Base-by-base conservation (phyloP, 2,113 vertebrate genomes). In the Zosterops hypoxanthus region DNA sequence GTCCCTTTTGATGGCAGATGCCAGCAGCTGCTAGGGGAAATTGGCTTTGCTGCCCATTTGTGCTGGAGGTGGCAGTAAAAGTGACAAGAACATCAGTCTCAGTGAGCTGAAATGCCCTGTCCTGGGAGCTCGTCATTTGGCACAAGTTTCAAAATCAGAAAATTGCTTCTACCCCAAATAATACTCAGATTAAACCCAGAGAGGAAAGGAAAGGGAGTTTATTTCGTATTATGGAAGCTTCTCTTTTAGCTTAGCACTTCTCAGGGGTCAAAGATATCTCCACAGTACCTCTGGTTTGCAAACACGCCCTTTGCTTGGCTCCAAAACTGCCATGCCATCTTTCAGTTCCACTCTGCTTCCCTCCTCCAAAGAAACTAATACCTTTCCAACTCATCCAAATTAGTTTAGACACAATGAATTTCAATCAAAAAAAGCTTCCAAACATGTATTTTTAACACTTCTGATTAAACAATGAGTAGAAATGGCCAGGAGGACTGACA, bases 61-160 rank as follows among this genome's bases (percentile, higher is more conserved):
- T 56, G 83, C 65, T 90, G 81, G 88, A 93, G 72, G 44, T 86
- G 73, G 72, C 72, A 78, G 56, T 52, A 84, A 78, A 90, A 91
- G 42, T 86, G 88, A 94, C 94, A 95, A 88, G 80, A 90, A 42
- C 83, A 79, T 94, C 83, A 68, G 91, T 76, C 89, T 92, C 91
- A 49, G 59, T 12, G 34, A 93, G 60, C 47, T 92, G 88, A 95
- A 94, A 75, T 70, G 77, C 31, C 47, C 42, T 64, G 65, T 95
- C 86, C 77, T 92, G 91, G 83, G 83, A 95, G 44, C 29, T 64
- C 71, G 52, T 91, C 34, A 33, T 36, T 82, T 64, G 72, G 83
- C 91, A 89, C 47, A 49, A 29, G 55, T 65, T 79, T 84, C 52
- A 36, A 86, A 86, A 68, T 46, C 31, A 82, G 41, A 64, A 68